Evolutionary conservation across 2,113 vertebrate species (phyloP).

Genomic region (Menidia beryllina): DNA sequence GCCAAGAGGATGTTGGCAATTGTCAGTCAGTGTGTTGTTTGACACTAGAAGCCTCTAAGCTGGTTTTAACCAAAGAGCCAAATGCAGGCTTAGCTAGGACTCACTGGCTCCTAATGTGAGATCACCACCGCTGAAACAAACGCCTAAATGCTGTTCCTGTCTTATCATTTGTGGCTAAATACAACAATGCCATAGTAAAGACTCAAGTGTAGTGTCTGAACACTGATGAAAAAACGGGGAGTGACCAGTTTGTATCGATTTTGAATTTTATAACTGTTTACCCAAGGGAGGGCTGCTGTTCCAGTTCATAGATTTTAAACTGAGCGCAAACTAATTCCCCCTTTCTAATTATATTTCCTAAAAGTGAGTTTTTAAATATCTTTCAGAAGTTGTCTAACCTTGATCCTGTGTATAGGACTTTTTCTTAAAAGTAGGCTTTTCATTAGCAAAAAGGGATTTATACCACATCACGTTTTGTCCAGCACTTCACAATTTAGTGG

Average conservation of each 20-base stretch:
- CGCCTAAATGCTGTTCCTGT: constrained; percentile 26
- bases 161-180: not conserved
- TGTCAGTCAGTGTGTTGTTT: constrained; percentile 31
- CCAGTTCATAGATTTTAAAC: constrained; percentile 36
- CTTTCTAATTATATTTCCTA: constrained; percentile 12
- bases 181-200: constrained; percentile 16
- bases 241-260: constrained; percentile 4
- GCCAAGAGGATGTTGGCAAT: constrained; percentile 37
- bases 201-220: not conserved
- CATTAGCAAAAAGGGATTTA: constrained; percentile 41
- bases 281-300: not conserved
- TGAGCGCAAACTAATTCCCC: constrained; percentile 25
- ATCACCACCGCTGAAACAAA: constrained; percentile 33
- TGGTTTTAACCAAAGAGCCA: constrained; percentile 47
- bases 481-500: constrained; percentile 38
- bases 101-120: constrained; percentile 42
- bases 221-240: constrained; percentile 1
- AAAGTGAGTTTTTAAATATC: constrained; percentile 22
- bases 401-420: constrained; percentile 20
- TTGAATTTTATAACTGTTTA: no score
- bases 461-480: constrained; percentile 58
- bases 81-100: constrained; percentile 25
- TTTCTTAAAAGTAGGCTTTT: not conserved
- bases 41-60: constrained; percentile 47
- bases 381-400: constrained; percentile 17